Percentiles rank a stretch among this genome's conserved stretches.
Evolutionary conservation across 1,140 invertebrate species (phyloP).

Genomic region (Palaemon carinicauda): DNA sequence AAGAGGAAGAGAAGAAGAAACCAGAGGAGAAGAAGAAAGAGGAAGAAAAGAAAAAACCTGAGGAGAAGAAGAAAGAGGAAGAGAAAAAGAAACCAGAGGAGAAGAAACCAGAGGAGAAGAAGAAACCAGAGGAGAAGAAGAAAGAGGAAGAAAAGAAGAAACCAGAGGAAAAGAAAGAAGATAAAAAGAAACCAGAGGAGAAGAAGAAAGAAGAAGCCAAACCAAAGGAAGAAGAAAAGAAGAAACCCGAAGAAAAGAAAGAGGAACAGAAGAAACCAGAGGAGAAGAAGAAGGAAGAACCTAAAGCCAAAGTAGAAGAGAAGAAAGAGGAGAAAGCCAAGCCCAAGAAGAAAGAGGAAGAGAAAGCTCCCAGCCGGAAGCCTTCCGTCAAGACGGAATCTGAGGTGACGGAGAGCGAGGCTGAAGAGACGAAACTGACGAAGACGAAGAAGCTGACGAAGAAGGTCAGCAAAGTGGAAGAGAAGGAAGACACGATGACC

Average conservation of each 20-base stretch:
- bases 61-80: background rate
- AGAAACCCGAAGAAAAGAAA: background rate
- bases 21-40: slow-evolving; percentile 38
- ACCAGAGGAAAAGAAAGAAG: background rate
- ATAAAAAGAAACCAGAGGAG: background rate
- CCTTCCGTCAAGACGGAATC: slow-evolving; percentile 58
- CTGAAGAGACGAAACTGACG: too few species aligned
- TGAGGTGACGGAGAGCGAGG: too few species aligned
- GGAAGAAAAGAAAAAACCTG: too few species aligned
- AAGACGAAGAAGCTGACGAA: too few species aligned
- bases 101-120: background rate
- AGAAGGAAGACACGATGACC: too few species aligned
- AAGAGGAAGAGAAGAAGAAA: slow-evolving; percentile 65
- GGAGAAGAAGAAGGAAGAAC: background rate
- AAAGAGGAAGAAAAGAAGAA: background rate
- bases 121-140: background rate
- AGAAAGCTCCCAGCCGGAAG: slow-evolving; percentile 57
- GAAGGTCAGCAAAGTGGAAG: too few species aligned
- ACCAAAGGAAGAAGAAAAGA: background rate
- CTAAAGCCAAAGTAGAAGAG: too few species aligned
- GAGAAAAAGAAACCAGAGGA: background rate
- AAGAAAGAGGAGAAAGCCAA: background rate
- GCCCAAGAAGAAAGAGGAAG: background rate
- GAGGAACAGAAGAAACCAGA: background rate
- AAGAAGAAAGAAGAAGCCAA: background rate